Evolutionary conservation across 1,140 invertebrate genomes (phyloP).

Genomic region (Tyrophagus putrescentiae): DNA sequence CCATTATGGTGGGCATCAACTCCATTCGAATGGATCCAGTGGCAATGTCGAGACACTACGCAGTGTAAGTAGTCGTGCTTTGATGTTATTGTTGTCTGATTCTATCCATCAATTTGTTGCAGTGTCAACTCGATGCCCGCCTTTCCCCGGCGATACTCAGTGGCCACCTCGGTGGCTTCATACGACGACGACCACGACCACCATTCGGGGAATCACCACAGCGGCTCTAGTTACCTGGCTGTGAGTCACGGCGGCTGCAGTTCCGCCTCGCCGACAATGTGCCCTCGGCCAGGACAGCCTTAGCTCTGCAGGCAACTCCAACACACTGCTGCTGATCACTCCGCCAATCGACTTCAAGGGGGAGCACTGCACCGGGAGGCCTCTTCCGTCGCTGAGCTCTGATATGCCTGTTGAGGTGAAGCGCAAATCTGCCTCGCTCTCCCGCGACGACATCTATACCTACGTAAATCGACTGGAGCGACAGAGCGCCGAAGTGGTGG

Average conservation of each 20-base stretch:
- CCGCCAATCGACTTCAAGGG: not conserved
- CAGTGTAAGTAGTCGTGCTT: constrained; percentile 11
- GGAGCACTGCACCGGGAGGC: not conserved
- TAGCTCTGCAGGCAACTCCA: not conserved
- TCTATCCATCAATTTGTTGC: not conserved
- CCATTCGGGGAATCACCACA: too few relatives aligned
- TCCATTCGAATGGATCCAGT: constrained; percentile 7
- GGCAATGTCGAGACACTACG: constrained; percentile 8
- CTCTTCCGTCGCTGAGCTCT: too few relatives aligned
- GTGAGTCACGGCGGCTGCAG: not conserved
- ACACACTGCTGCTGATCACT: not conserved
- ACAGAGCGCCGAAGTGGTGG: too few relatives aligned
- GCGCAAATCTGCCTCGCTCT: not conserved
- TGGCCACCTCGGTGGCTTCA: not conserved
- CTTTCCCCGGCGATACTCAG: constrained; percentile 10
- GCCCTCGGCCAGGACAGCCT: not conserved
- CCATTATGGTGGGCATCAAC: not conserved
- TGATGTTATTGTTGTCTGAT: not conserved
- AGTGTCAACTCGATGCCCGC: constrained; percentile 12
- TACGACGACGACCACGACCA: not conserved
- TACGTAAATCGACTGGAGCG: not conserved
- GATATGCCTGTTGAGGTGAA: not conserved
- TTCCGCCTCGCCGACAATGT: not conserved
- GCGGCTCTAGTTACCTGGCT: too few relatives aligned
- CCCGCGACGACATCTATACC: not conserved